A percentile compares a stretch with the other conserved stretches of the same genome.
phyloP scores from a whole-genome alignment of 2,888 invertebrate species.

The Melipona beecheii region DNA sequence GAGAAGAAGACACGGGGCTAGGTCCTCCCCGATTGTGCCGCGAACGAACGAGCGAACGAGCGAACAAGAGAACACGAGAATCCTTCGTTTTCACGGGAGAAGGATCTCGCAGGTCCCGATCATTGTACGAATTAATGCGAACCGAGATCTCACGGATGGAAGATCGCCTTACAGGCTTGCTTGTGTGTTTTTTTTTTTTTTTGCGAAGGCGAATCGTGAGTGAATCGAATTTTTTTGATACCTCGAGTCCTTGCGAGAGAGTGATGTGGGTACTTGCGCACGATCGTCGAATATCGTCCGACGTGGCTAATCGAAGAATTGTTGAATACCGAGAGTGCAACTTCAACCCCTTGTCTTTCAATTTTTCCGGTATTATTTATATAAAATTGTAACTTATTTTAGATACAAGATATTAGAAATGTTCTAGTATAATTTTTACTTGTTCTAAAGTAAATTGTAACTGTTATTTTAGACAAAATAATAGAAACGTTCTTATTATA shows the following conservation, averaged over 20 bases:
- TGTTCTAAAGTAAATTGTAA: too few species aligned
- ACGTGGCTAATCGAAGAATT: too few species aligned
- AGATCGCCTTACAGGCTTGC: slow-evolving; percentile 30
- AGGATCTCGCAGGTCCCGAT: not conserved
- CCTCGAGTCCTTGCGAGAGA: not conserved
- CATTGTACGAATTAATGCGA: slow-evolving; percentile 50
- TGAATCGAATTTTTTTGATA: not conserved
- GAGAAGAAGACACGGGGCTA: slow-evolving; percentile 53
- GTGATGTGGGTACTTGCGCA: too few species aligned
- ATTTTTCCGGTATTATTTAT: too few species aligned
- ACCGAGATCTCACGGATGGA: slow-evolving; percentile 30
- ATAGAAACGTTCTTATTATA: too few species aligned
- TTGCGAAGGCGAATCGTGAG: slow-evolving; percentile 24
- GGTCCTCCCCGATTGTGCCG: slow-evolving; percentile 52
- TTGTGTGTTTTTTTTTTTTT: slow-evolving; percentile 6
- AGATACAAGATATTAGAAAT: too few species aligned
- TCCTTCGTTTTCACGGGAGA: slow-evolving; percentile 3
- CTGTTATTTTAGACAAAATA: too few species aligned
- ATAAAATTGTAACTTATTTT: too few species aligned
- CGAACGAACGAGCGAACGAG: slow-evolving; percentile 22
- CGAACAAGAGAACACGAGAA: slow-evolving; percentile 5
- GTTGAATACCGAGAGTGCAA: too few species aligned
- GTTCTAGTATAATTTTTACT: too few species aligned
- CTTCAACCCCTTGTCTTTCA: too few species aligned
- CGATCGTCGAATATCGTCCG: too few species aligned